Conservation (phyloP, 2,113 vertebrate species). For the Terrapene triunguis region DNA sequence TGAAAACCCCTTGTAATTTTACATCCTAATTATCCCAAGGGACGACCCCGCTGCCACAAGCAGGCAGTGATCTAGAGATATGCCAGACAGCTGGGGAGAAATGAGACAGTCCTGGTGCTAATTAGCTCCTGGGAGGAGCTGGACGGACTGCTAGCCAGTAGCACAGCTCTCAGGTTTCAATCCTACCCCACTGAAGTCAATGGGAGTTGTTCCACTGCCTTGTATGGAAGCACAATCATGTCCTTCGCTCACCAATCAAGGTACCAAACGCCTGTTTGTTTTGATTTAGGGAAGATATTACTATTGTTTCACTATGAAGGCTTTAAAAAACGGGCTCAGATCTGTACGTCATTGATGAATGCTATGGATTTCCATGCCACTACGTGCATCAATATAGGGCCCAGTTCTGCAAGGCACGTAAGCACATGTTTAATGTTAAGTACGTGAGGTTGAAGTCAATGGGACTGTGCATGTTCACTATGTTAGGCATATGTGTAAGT, state of each 20-base stretch:
- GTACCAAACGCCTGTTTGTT: not conserved
- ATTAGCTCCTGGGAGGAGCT: not conserved
- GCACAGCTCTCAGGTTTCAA: not conserved
- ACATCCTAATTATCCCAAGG: accelerated
- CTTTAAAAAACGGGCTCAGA: not conserved
- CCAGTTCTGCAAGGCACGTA: not conserved
- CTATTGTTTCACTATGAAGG: not conserved
- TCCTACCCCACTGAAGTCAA: not conserved
- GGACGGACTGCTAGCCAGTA: not conserved
- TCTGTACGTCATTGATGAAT: not conserved
- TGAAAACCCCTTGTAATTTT: not conserved
- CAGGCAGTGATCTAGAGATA: not conserved
- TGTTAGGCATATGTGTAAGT: not conserved
- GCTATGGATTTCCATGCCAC: not conserved
- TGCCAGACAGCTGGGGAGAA: not conserved
- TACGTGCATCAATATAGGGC: no score
- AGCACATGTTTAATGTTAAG: not conserved
- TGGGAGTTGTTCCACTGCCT: not conserved
- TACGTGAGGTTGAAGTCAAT: not conserved
- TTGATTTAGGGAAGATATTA: not conserved
- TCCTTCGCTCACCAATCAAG: not conserved
- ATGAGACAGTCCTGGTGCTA: not conserved
- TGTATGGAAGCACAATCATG: not conserved
- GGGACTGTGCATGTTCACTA: not conserved
- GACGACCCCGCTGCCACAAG: not conserved